Base-by-base conservation (phyloP, 2,797 vertebrate genomes). In the Alosa sapidissima region DNA sequence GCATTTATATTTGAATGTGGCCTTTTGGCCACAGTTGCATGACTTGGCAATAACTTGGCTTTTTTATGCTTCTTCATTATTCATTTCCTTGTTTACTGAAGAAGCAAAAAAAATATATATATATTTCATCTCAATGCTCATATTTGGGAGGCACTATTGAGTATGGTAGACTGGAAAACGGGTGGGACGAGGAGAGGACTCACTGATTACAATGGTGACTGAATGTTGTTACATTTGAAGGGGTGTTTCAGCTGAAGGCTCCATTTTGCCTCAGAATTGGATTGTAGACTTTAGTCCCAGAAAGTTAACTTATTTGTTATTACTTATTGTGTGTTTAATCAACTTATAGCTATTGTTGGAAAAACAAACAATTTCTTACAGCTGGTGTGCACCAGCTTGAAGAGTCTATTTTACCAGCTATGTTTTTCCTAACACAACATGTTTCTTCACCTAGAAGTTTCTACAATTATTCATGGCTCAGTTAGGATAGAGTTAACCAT, bases 1-100 rank as follows among this genome's bases (percentile, higher is more conserved):
- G 82, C 82, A 86, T 78, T 89, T 89, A 87, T 54, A 82, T 72
- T 36, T 82, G 84, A 82, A 85, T 55, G 54, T 55, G 54, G 16
- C 82, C 85, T 85, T 86, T 85, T 41, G 62, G 72, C 81, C n/a
- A 3, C 81, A 84, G 82, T 36, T 82, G 55, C 60, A 65, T 83
- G 62, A 85, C 58, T 54, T 41, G 41, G 41, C 41, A 41, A 41
- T 4, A 41, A 14, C 33, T 7, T 6, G 45, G 72, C 14, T 19
- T 19, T 78, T 78, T 78, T 47, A 6, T 16, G 10, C 33, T 72
- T 41, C 24, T 68, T 75, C 41, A 41, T 78, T 36, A 78, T 78
- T 45, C 7, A 19, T 75, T 75, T 19, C 13, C 3, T 78, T 45
- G 72, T 47, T 41, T 21, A 1, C 72, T 8, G 82, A 83, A 68